Base-by-base conservation (phyloP, 2,888 invertebrate species). In the Cryptus armator region DNA sequence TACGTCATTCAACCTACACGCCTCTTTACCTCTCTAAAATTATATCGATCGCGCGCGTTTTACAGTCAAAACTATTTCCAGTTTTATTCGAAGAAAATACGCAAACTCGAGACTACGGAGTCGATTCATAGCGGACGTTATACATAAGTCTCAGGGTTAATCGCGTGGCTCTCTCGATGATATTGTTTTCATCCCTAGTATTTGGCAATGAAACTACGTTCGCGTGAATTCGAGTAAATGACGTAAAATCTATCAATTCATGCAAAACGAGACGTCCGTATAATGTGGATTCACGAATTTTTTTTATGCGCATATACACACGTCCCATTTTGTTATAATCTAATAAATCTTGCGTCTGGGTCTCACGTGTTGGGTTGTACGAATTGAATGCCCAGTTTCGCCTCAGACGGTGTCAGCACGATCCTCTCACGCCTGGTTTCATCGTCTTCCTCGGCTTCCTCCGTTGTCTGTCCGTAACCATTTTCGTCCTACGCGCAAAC, bases 1-100 rank as follows among this genome's bases (percentile, higher is more conserved):
- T 91, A 86, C 92, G 92, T 92, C 91, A 91, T 81, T 83, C 90
- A 89, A 91, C 91, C 92, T 92, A 92, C 91, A 91, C 91, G 12
- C 29, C 14, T n/a, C 32, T 62, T 88, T 92, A 89, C 89, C 14
- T 56, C 48, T 67, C 85, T 79, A 76, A 79, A 85, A 80, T 83
- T 85, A 77, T 44, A 75, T 76, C 71, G 70, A 71, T 79, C 79
- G 62, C 62, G 32, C 62, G 62, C 37, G 51, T 67, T 72, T 67
- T 51, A 29, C 44, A 16, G 48, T 76, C 48, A 24, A 53, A 56
- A 67, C 51, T 75, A 75, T 81, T 81, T 81, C 43, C 76, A 66
- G 53, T 68, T 37, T 81, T 67, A 59, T 81, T 43, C 53, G 67
- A 7, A 66, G 56, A 71, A 67, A 56, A 76, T 62, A 62, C 71